Conservation (phyloP, 2,888 invertebrate species). For the Linnaemya vulpina region DNA sequence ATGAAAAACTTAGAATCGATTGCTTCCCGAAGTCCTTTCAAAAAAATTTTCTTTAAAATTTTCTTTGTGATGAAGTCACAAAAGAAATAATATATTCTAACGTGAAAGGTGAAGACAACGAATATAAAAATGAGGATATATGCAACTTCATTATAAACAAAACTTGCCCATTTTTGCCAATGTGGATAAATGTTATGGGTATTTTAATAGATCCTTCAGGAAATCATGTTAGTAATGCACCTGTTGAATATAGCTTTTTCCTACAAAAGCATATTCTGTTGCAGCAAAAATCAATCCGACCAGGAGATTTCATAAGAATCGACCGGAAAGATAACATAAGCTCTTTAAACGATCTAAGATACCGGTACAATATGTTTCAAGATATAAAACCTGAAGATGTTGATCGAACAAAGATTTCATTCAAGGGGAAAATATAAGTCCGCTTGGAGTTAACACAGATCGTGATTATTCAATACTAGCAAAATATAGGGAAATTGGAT, state of each 20-base stretch:
- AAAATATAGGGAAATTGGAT: neutral
- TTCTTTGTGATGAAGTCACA: slow-evolving; percentile 15
- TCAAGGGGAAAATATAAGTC: neutral
- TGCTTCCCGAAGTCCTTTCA: slow-evolving; percentile 27
- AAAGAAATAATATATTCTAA: neutral
- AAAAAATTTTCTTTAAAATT: neutral
- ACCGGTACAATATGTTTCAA: neutral
- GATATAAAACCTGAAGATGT: neutral
- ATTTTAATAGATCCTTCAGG: neutral
- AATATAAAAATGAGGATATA: slow-evolving; percentile 27
- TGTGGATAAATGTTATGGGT: slow-evolving; percentile 1
- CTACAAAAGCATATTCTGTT: neutral
- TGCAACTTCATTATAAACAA: slow-evolving; percentile 18
- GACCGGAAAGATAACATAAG: neutral
- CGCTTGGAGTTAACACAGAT: neutral
- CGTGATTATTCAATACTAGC: neutral
- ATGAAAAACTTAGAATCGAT: neutral
- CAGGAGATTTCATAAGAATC: neutral
- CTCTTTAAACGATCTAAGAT: neutral
- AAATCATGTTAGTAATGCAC: neutral
- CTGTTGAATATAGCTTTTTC: neutral
- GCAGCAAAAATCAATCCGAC: neutral
- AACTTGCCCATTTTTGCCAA: slow-evolving; percentile 3
- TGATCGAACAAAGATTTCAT: neutral
- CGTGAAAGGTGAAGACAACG: neutral